Evolutionary conservation across 2,113 vertebrate genomes (phyloP), one percentile per base, ranked within the genome.

Genomic region (Chitala chitala): DNA sequence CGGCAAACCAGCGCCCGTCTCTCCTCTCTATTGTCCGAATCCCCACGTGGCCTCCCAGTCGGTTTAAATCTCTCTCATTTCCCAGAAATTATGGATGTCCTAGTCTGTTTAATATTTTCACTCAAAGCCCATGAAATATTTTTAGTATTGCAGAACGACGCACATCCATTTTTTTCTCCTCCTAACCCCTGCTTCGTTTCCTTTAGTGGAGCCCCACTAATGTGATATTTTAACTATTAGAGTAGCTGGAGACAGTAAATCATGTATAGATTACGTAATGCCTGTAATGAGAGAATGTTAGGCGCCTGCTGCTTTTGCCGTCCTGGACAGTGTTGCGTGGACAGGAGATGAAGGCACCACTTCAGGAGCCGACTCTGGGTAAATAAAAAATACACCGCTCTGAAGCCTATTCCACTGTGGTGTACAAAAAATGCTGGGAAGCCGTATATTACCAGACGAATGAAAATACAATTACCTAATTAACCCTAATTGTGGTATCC

Each of bases 21-120:
- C 42, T 51, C 48, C 9, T 44, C 40, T 68, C 64, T 68, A 29
- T 68, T 24, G 42, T 68, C 64, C 64, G 46, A 4, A 12, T 68
- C 64, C 64, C 42, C 46, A 26, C 22, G 64, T 68, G 64, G 24
- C 5, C 38, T 3, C 53, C 13, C 53, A 15, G 3, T 54, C 6
- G 51, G 51, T 4, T 54, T n/a, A 54, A 9, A 5, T 17, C 53
- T 55, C n/a, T 8, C 15, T 55, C 53, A 26, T 46, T 68, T 42
- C 42, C 64, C 38, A 46, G 40, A 68, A 46, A 22, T 68, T 48
- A 46, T 68, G n/a, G 3, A 54, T 22, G 2, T 55, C 24, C 42
- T 46, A 42, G 15, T n/a, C 53, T 22, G 2, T 22, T 4, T 17
- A n/a, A 55, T 22, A 55, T 17, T 55, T 48, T 42, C 64, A 31